A percentile compares a stretch with the other conserved stretches of the same genome.
Conservation (phyloP, 23 tunicate genomes). For the Oikopleura albicans region DNA sequence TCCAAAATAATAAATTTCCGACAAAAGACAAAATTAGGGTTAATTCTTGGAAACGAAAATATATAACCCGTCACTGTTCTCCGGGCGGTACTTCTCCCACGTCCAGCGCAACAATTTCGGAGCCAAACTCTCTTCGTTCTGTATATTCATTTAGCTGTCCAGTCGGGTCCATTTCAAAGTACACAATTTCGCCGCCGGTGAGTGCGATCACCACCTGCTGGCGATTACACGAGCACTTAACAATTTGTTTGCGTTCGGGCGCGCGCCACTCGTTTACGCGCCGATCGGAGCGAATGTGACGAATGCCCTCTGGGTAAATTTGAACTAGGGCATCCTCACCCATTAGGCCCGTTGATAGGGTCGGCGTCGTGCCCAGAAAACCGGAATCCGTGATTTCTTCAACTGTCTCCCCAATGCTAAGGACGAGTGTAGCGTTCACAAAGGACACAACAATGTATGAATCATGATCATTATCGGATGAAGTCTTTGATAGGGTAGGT, state of each 20-base stretch:
- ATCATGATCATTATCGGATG: constrained; percentile 33
- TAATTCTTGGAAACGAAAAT: too few relatives aligned
- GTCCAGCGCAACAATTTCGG: constrained; percentile 76
- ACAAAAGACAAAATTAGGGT: too few relatives aligned
- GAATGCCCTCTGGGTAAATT: constrained; percentile 94
- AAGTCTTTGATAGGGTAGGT: too few relatives aligned
- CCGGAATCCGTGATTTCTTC: constrained; percentile 99
- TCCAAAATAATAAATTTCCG: too few relatives aligned
- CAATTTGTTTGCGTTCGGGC: constrained; percentile 69
- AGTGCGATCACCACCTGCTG: constrained; percentile 89
- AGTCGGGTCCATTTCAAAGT: constrained; percentile 82
- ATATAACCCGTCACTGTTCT: too few relatives aligned
- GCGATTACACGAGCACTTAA: constrained; percentile 80
- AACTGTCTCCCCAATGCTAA: constrained; percentile 94
- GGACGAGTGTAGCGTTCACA: constrained; percentile 84
- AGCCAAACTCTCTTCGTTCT: constrained; percentile 77
- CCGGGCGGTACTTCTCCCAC: constrained; percentile 65
- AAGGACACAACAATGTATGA: constrained; percentile 93
- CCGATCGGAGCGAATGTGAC: constrained; percentile 76
- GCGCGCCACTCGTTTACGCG: constrained; percentile 97
- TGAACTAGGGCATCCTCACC: constrained; percentile 97
- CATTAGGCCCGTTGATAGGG: constrained; percentile 61
- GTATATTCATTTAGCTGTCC: constrained; percentile 95
- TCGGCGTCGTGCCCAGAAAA: constrained; percentile 95
- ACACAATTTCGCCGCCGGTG: constrained; percentile 87